These are phyloP conservation scores for Eretmocerus hayati DNA, from an alignment of 2,888 invertebrate species.

Conservation along the genomic window DNA sequence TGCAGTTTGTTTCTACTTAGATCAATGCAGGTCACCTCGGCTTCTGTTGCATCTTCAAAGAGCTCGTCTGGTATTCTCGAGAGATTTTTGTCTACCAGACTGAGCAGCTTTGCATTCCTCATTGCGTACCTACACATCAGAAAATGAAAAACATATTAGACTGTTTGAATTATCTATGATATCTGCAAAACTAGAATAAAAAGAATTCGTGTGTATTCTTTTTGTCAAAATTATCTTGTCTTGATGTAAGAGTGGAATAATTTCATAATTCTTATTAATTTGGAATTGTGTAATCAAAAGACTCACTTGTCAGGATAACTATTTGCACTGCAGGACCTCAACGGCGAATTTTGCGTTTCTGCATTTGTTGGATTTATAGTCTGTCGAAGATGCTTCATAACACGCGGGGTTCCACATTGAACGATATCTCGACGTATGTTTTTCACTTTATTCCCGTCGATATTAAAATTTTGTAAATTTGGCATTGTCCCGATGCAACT, in stretches of 20 bases:
- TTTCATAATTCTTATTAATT: too few species aligned
- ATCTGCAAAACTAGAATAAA: background rate
- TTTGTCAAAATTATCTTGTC: too few species aligned
- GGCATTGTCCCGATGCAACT: slow-evolving; percentile 61
- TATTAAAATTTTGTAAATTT: slow-evolving; percentile 71
- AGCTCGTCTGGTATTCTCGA: slow-evolving; percentile 63
- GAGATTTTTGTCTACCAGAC: slow-evolving; percentile 59
- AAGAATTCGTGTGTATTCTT: background rate
- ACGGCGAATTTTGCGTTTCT: slow-evolving; percentile 44
- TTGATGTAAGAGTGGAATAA: too few species aligned
- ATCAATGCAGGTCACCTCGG: slow-evolving; percentile 69
- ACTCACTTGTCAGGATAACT: slow-evolving; percentile 54
- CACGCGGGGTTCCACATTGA: slow-evolving; percentile 72
- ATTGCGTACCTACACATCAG: slow-evolving; percentile 54
- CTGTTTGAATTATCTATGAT: too few species aligned
- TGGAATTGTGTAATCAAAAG: slow-evolving; percentile 1
- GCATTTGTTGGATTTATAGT: slow-evolving; percentile 48
- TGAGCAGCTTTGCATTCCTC: slow-evolving; percentile 54
- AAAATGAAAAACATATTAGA: too few species aligned
- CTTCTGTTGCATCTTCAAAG: slow-evolving; percentile 63
- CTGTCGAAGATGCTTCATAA: slow-evolving; percentile 71
- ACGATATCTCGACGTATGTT: slow-evolving; percentile 77
- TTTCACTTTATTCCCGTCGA: slow-evolving; percentile 81
- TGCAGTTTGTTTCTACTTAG: slow-evolving; percentile 72
- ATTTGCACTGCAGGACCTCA: slow-evolving; percentile 25